Evolutionary conservation across 2,797 vertebrate species (phyloP), one percentile per base, ranked within the genome.

Genomic region (Sebastes hubbsi): DNA sequence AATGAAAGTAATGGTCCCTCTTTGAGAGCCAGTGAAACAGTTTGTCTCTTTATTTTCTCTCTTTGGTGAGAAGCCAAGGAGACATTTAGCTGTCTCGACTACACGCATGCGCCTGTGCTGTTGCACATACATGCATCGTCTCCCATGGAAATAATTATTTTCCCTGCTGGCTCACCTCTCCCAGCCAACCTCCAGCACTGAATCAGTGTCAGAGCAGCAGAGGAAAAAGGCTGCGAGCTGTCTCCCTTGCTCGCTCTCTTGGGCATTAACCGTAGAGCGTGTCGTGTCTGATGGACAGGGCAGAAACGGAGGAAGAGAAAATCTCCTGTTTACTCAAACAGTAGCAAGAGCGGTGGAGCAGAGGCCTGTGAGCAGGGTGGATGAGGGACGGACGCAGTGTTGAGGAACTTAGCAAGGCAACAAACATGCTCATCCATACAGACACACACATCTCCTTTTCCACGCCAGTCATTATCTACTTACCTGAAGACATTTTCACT

Each of bases 141-240:
- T 88, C 67, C 38, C 62, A 46, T 78, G 63, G 85, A 92, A 91
- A 88, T 88, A 67, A 90, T 92, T 91, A 86, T 91, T 87, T 87
- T 87, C 81, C 76, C 73, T 87, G 79, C 58, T 77, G 56, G 70
- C 76, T 88, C 79, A 54, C 30, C 79, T 78, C 72, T 85, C 36
- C 54, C 67, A 58, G 67, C 64, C 78, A 86, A 78, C 83, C 78
- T 81, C 59, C 80, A 80, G 70, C 78, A 78, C 83, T 85, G 88
- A 90, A 84, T 91, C 78, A 52, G 75, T 89, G 83, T 92, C 89
- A 87, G 85, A 81, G 80, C 72, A 67, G 72, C 20, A 8, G 84
- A 75, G 84, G 78, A 67, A 89, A 75, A 74, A 75, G 70, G 80
- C 75, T 70, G 22, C 12, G 12, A 82, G 85, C 84, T 72, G 89